These are phyloP conservation scores for Perizoma affinitatum DNA, from an alignment of 2,888 invertebrate genomes.

Conservation along the genomic window DNA sequence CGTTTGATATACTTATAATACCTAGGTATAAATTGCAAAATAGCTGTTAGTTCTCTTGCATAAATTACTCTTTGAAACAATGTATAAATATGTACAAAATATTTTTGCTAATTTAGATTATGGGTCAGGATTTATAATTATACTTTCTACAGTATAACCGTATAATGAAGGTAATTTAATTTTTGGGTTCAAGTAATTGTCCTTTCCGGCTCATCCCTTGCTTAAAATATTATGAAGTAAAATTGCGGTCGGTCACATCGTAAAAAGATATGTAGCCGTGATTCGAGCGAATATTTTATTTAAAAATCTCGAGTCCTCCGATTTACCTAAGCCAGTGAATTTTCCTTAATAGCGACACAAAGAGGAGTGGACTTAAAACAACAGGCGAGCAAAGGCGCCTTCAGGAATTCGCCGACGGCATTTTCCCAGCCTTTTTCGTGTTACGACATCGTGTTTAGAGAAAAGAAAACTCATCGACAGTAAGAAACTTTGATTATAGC, in stretches of 20 bases:
- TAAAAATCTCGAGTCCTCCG: constrained; percentile 48
- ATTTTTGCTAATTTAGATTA: constrained; percentile 14
- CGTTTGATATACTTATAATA: constrained; percentile 21
- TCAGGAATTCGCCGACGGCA: constrained; percentile 73
- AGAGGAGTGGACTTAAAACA: constrained; percentile 70
- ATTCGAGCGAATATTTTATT: constrained; percentile 36
- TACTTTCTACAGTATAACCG: constrained; percentile 26
- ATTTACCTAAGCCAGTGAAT: constrained; percentile 65
- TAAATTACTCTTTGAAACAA: not conserved
- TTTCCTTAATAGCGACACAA: constrained; percentile 68
- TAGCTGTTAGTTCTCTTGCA: not conserved
- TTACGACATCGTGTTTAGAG: constrained; percentile 82
- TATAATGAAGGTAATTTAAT: constrained; percentile 37
- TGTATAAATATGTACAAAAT: not conserved
- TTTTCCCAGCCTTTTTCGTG: constrained; percentile 81
- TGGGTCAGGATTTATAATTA: constrained; percentile 25
- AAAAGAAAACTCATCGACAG: constrained; percentile 79
- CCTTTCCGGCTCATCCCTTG: constrained; percentile 31
- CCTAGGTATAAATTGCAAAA: not conserved
- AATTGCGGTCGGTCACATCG: constrained; percentile 40
- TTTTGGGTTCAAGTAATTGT: constrained; percentile 28
- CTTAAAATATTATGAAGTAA: constrained; percentile 39
- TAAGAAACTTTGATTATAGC: constrained; percentile 82
- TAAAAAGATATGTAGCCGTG: constrained; percentile 36
- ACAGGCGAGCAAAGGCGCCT: constrained; percentile 60